phyloP scores from a whole-genome alignment of 2,797 vertebrate genomes.

The Petrocephalus schoutedeni region DNA sequence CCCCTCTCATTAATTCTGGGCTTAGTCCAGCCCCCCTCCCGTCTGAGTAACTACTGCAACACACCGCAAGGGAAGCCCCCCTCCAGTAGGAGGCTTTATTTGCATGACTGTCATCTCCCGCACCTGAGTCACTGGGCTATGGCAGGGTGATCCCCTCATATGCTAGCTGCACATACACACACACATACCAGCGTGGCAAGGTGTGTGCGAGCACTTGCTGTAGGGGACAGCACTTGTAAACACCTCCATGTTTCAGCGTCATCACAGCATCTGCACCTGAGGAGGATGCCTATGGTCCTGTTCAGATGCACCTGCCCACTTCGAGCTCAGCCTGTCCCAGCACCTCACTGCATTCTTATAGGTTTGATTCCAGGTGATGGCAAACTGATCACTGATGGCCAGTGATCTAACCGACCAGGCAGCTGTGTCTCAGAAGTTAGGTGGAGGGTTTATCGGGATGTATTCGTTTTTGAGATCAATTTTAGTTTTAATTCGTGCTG shows the following conservation, averaged over 20 bases:
- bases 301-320: not conserved
- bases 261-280: not conserved
- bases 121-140: not conserved
- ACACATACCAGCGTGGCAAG: not conserved
- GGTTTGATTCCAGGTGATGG: not conserved
- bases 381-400: not conserved
- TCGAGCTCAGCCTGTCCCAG: not conserved
- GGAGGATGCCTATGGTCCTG: not conserved
- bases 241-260: not conserved
- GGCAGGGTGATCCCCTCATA: not conserved
- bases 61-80: not conserved
- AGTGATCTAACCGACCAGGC: not conserved
- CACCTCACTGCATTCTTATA: not conserved
- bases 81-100: not conserved
- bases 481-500: not conserved
- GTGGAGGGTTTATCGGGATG: not conserved
- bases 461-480: not conserved
- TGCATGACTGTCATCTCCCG: not conserved
- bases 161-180: not conserved
- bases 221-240: not conserved
- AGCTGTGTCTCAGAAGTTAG: not conserved
- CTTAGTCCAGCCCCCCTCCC: not conserved
- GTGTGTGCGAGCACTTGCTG: not conserved
- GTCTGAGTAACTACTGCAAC: slow-evolving; percentile 4
- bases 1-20: not conserved